phyloP scores from a whole-genome alignment of 2,888 invertebrate species.

The Herminia tarsipennalis region DNA sequence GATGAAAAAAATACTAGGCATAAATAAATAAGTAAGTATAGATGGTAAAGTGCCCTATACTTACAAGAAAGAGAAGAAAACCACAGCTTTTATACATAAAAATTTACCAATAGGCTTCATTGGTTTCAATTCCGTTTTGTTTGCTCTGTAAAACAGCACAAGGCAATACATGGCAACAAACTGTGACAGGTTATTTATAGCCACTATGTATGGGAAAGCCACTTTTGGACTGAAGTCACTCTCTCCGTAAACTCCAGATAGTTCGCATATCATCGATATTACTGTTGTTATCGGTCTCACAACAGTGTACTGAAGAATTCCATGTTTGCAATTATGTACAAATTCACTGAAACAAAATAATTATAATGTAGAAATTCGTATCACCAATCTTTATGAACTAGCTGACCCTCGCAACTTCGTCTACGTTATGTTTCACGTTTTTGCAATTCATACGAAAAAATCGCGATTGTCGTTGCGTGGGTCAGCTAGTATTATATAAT shows the following conservation, averaged over 20 bases:
- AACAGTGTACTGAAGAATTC: slow-evolving; percentile 97
- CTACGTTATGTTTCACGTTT: too few species aligned
- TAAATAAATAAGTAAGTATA: not conserved
- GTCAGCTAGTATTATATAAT: too few species aligned
- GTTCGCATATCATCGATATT: slow-evolving; percentile 95
- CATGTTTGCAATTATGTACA: slow-evolving; percentile 98
- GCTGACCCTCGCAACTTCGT: too few species aligned
- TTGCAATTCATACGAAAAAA: too few species aligned
- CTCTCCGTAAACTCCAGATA: slow-evolving; percentile 94
- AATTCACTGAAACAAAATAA: slow-evolving; percentile 93
- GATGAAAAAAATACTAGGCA: too few species aligned
- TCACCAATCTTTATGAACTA: too few species aligned
- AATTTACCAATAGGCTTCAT: slow-evolving; percentile 98
- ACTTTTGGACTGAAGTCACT: slow-evolving; percentile 94
- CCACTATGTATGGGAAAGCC: slow-evolving; percentile 96
- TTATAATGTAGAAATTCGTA: too few species aligned
- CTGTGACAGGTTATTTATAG: slow-evolving; percentile 96
- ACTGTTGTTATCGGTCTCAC: slow-evolving; percentile 95
- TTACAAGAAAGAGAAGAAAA: slow-evolving; percentile 99
- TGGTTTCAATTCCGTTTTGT: slow-evolving; percentile 93
- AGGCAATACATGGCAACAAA: slow-evolving; percentile 98
- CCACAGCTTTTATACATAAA: slow-evolving; percentile 98
- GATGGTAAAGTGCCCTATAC: too few species aligned
- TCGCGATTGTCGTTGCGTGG: too few species aligned
- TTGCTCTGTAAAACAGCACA: slow-evolving; percentile 96